These are phyloP conservation scores for Anas capensis DNA, from an alignment of 2,797 vertebrate species.

Conservation along the genomic window DNA sequence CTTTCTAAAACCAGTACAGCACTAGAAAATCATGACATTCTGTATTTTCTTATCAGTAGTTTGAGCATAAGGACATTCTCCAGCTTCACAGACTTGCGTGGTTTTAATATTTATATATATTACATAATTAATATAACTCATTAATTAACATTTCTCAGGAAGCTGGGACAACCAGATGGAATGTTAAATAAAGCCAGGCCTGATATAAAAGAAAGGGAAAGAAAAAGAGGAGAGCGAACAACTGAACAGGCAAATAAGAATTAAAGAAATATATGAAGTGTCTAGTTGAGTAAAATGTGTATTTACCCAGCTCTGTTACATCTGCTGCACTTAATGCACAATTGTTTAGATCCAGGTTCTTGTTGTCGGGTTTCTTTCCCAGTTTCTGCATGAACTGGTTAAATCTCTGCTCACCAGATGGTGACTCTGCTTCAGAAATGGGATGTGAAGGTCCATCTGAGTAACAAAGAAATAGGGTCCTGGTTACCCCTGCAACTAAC, in stretches of 20 bases:
- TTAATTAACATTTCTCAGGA: background rate
- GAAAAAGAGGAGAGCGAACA: background rate
- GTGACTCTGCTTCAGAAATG: conserved; percentile 52
- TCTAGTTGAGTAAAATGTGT: background rate
- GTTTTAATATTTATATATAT: background rate
- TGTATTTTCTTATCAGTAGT: background rate
- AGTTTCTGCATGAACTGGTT: conserved; percentile 84
- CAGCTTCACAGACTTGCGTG: background rate
- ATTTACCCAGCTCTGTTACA: conserved; percentile 84
- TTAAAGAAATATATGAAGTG: background rate
- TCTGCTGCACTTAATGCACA: conserved; percentile 84
- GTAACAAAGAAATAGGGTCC: conserved; percentile 20
- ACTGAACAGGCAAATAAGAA: background rate
- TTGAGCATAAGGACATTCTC: background rate
- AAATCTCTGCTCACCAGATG: conserved; percentile 79
- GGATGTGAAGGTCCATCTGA: conserved; percentile 55
- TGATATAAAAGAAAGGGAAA: background rate
- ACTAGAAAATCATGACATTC: background rate
- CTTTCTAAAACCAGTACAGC: background rate
- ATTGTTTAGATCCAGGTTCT: conserved; percentile 83
- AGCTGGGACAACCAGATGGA: background rate
- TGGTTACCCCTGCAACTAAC: background rate
- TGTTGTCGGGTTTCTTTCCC: conserved; percentile 81
- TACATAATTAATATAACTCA: background rate
- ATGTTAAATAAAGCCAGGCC: background rate